Conservation (phyloP, 2,113 vertebrate species). For the Nannospalax galili region DNA sequence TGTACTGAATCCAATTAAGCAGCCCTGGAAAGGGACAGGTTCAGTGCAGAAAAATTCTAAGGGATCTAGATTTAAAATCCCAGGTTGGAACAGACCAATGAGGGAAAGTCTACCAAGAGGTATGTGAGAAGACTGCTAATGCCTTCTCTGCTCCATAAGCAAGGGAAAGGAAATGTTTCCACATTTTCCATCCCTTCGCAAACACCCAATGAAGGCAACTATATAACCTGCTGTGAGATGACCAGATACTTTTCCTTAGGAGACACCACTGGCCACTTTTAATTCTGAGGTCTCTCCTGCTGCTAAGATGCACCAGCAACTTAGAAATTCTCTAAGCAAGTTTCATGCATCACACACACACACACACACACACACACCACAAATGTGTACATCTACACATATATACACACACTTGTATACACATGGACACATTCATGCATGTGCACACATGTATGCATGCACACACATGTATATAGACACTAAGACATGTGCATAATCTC, state of each 20-base stretch:
- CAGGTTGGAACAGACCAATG: neutral
- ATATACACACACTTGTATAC: no score
- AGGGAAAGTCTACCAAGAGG: neutral
- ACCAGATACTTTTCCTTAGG: neutral
- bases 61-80: neutral
- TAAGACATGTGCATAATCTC: no score
- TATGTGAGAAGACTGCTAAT: neutral
- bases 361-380: neutral
- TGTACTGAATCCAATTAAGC: neutral
- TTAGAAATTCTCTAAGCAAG: neutral
- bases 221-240: neutral
- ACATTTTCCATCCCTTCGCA: neutral
- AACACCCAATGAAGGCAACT: neutral
- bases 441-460: no score
- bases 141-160: neutral
- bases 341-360: neutral
- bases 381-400: no score
- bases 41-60: neutral
- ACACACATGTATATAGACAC: neutral
- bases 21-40: neutral
- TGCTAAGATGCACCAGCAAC: neutral
- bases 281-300: neutral
- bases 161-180: neutral
- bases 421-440: rapidly evolving
- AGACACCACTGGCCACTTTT: neutral